These are phyloP conservation scores for Trichopria drosophilae DNA, from an alignment of 2,888 invertebrate genomes.

Conservation along the genomic window DNA sequence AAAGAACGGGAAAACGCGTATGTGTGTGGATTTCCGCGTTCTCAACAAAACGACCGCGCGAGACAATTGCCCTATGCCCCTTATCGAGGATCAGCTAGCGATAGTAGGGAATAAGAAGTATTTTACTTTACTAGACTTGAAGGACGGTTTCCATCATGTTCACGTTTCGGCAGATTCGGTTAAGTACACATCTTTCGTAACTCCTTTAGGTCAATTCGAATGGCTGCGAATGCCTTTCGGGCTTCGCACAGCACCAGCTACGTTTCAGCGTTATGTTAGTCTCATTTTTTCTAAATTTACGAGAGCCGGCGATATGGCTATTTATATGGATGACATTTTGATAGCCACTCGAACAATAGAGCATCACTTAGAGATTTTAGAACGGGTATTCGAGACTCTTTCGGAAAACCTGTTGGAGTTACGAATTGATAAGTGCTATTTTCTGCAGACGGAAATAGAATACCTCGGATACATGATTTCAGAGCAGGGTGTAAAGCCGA, in stretches of 20 bases:
- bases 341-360: slow-evolving; percentile 24
- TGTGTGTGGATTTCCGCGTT: slow-evolving; percentile 14
- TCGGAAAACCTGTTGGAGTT: slow-evolving; percentile 26
- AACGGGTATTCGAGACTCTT: slow-evolving; percentile 18
- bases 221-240: too few relatives aligned
- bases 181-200: too few relatives aligned
- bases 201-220: too few relatives aligned
- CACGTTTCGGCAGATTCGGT: too few relatives aligned
- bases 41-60: slow-evolving; percentile 13
- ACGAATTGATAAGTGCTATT: slow-evolving; percentile 33
- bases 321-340: slow-evolving; percentile 30
- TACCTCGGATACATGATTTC: slow-evolving; percentile 37
- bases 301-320: slow-evolving; percentile 20
- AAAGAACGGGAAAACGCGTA: slow-evolving; percentile 24
- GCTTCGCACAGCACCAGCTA: slow-evolving; percentile 22
- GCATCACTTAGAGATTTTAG: slow-evolving; percentile 24
- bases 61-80: slow-evolving; percentile 30
- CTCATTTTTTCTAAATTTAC: slow-evolving; percentile 17
- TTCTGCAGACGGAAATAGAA: slow-evolving; percentile 32
- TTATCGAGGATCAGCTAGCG: slow-evolving; percentile 30
- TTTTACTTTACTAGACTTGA: not conserved
- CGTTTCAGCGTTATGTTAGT: slow-evolving; percentile 25
- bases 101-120: not conserved
- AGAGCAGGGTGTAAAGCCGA: slow-evolving; percentile 32
- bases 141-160: too few relatives aligned